Conservation (phyloP, 2,888 invertebrate genomes). For the Drosophila prostipennis region DNA sequence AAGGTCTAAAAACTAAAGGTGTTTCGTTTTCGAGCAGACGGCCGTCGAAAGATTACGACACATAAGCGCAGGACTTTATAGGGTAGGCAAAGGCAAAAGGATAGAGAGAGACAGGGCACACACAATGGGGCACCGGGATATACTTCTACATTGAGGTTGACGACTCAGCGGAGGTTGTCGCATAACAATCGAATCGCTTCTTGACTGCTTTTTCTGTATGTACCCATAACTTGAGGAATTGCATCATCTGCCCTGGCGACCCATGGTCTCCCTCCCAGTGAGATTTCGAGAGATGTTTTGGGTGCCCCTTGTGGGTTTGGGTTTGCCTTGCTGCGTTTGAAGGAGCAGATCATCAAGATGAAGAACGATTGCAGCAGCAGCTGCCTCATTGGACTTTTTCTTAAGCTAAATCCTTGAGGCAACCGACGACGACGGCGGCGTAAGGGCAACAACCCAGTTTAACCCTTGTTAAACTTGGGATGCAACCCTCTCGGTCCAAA, state of each 20-base stretch:
- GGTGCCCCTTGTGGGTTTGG: constrained; percentile 52
- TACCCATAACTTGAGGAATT: constrained; percentile 40
- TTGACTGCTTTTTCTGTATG: constrained; percentile 34
- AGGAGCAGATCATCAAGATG: constrained; percentile 15
- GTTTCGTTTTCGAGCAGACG: constrained; percentile 68
- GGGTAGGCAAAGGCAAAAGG: constrained; percentile 1
- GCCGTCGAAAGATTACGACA: constrained; percentile 52
- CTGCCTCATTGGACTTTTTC: constrained; percentile 15
- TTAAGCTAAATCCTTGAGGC: constrained; percentile 45
- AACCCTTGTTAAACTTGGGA: constrained; percentile 72
- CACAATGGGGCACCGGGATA: constrained; percentile 41
- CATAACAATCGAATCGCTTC: constrained; percentile 51
- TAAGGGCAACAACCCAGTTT: constrained; percentile 68
- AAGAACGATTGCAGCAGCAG: constrained; percentile 22
- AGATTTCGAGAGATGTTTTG: constrained; percentile 62
- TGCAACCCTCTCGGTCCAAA: constrained; percentile 52
- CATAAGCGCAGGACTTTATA: constrained; percentile 47
- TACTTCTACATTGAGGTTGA: constrained; percentile 33
- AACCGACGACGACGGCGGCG: constrained; percentile 17
- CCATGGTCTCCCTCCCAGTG: constrained; percentile 43
- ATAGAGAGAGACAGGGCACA: background rate
- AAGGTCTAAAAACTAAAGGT: constrained; percentile 65
- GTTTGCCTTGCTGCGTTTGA: constrained; percentile 11
- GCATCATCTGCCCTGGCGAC: constrained; percentile 40
- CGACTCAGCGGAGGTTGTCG: constrained; percentile 34